phyloP scores from a whole-genome alignment of 2,113 vertebrate species.

The Bos indicus region DNA sequence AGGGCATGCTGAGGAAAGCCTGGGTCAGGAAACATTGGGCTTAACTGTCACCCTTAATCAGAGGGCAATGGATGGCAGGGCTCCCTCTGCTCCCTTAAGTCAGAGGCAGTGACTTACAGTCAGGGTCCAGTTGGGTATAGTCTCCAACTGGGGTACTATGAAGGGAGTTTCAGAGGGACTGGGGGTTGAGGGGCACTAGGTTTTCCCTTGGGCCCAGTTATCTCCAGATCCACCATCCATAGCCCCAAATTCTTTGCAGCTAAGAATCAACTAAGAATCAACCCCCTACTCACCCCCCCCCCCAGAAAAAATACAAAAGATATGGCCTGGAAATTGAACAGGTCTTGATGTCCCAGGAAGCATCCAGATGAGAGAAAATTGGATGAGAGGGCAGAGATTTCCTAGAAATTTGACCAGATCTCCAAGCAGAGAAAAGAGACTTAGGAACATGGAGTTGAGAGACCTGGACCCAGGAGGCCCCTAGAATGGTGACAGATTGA shows the following conservation, averaged over 20 bases:
- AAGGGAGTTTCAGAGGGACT: not conserved
- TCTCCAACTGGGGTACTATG: not conserved
- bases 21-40: not conserved
- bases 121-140: not conserved
- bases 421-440: not conserved
- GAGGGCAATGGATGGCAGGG: not conserved
- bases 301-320: not conserved
- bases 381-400: not conserved
- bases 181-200: not conserved
- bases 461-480: not conserved
- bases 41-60: not conserved
- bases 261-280: not conserved
- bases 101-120: not conserved
- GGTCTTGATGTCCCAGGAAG: rapidly evolving
- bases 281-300: rapidly evolving
- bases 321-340: not conserved
- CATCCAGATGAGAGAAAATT: not conserved
- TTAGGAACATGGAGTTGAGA: not conserved
- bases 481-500: not conserved
- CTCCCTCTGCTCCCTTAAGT: no score
- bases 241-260: not conserved
- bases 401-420: not conserved
- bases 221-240: not conserved
- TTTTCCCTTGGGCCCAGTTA: not conserved
- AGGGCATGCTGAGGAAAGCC: not conserved